Evolutionary conservation across 2,797 vertebrate species (phyloP).

Genomic region (Sebastolobus alascanus): DNA sequence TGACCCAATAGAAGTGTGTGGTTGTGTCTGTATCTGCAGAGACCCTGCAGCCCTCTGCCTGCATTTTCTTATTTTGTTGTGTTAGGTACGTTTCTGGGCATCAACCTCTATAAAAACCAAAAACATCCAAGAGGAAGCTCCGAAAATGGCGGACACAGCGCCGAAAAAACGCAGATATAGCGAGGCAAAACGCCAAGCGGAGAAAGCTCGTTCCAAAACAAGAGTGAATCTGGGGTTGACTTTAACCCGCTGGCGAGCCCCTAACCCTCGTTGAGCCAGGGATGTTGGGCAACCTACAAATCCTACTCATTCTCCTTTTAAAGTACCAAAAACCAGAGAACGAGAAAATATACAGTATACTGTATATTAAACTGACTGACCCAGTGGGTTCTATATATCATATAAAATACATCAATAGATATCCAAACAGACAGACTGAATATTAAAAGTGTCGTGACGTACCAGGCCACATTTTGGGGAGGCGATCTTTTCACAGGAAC

Average conservation of each 20-base stretch:
- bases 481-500: constrained; percentile 90
- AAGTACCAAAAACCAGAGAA: background rate
- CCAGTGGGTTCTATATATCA: background rate
- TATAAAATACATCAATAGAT: constrained; percentile 9
- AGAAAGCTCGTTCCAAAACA: no score
- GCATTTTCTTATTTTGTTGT: background rate
- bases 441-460: constrained; percentile 60
- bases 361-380: no score
- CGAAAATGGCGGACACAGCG: background rate
- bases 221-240: no score
- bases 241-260: no score
- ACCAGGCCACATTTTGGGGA: constrained; percentile 92
- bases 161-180: no score
- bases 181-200: no score
- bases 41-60: background rate
- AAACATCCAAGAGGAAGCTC: background rate
- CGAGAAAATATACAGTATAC: background rate
- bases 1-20: background rate
- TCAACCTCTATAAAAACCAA: background rate
- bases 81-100: background rate
- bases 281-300: no score
- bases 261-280: no score
- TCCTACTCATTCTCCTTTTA: no score
- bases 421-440: background rate
- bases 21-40: background rate